These are phyloP conservation scores for Lytechinus variegatus DNA, from an alignment of 35 echinoderm and acorn worm species.

Conservation along the genomic window DNA sequence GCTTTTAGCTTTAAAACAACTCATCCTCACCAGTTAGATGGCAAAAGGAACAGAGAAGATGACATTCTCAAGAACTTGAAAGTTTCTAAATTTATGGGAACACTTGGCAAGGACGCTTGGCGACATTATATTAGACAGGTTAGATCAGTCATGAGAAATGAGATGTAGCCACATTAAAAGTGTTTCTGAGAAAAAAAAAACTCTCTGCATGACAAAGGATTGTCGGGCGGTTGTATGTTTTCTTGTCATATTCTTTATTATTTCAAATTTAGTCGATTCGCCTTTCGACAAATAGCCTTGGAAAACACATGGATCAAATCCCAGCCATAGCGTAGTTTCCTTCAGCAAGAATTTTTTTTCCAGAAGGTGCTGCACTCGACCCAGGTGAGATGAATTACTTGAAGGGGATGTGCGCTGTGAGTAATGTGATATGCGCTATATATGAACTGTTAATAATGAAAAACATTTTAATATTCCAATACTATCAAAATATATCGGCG, in stretches of 20 bases:
- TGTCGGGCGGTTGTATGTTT: background rate
- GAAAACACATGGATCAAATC: too few relatives aligned
- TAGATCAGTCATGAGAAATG: background rate
- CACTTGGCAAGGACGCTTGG: background rate
- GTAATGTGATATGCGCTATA: too few relatives aligned
- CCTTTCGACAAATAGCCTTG: too few relatives aligned
- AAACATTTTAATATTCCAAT: too few relatives aligned
- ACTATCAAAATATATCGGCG: too few relatives aligned
- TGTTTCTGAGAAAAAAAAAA: background rate
- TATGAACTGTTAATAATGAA: too few relatives aligned
- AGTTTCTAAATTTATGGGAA: background rate
- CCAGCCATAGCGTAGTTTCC: too few relatives aligned
- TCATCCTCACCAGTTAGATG: background rate
- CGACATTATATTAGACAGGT: background rate
- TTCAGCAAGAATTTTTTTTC: too few relatives aligned
- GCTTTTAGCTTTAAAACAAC: background rate
- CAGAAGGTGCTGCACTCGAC: too few relatives aligned
- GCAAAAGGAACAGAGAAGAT: background rate
- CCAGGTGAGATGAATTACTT: too few relatives aligned
- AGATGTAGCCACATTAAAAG: background rate
- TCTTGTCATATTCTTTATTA: background rate
- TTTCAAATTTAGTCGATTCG: too few relatives aligned
- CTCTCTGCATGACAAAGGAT: background rate
- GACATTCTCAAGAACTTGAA: conserved; percentile 4
- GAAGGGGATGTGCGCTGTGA: too few relatives aligned